Evolutionary conservation across 2,113 vertebrate genomes (phyloP).

Genomic region (Hippocampus abdominalis): DNA sequence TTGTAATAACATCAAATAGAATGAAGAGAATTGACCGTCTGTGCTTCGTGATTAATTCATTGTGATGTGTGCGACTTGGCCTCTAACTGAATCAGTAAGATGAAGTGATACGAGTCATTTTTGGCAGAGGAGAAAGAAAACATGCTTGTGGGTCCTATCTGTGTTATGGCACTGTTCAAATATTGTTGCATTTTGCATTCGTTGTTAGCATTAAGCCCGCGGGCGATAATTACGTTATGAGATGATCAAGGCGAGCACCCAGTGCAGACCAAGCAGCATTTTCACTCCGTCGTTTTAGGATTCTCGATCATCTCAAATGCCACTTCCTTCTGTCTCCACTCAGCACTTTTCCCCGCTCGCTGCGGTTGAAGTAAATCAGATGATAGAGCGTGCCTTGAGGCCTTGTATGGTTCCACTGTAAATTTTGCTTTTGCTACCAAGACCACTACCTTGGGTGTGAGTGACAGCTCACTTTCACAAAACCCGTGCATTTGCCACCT

Average conservation of each 20-base stretch:
- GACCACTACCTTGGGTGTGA: slow-evolving; percentile 49
- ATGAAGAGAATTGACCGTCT: too few species aligned
- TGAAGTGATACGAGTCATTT: too few species aligned
- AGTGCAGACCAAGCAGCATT: slow-evolving; percentile 19
- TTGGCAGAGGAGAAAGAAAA: too few species aligned
- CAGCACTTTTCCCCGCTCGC: slow-evolving; percentile 56
- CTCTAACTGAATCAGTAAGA: too few species aligned
- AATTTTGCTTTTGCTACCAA: slow-evolving; percentile 61
- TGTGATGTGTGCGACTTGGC: too few species aligned
- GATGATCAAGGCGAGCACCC: slow-evolving; percentile 43
- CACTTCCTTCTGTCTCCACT: slow-evolving; percentile 45
- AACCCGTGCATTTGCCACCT: neutral
- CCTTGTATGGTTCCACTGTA: slow-evolving; percentile 48
- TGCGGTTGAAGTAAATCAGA: slow-evolving; percentile 68
- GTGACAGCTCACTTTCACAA: slow-evolving; percentile 56
- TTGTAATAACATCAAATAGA: too few species aligned
- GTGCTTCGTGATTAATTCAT: too few species aligned
- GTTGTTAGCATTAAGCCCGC: slow-evolving; percentile 13
- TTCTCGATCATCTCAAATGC: slow-evolving; percentile 29
- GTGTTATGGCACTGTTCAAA: too few species aligned
- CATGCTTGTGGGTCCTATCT: too few species aligned
- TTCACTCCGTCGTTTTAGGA: slow-evolving; percentile 23
- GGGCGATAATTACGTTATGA: slow-evolving; percentile 63
- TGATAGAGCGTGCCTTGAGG: slow-evolving; percentile 61
- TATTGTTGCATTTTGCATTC: too few species aligned